Evolutionary conservation across 2,797 vertebrate genomes (phyloP), one percentile per base, ranked within the genome.

Genomic region (Onychomys arenicola): DNA sequence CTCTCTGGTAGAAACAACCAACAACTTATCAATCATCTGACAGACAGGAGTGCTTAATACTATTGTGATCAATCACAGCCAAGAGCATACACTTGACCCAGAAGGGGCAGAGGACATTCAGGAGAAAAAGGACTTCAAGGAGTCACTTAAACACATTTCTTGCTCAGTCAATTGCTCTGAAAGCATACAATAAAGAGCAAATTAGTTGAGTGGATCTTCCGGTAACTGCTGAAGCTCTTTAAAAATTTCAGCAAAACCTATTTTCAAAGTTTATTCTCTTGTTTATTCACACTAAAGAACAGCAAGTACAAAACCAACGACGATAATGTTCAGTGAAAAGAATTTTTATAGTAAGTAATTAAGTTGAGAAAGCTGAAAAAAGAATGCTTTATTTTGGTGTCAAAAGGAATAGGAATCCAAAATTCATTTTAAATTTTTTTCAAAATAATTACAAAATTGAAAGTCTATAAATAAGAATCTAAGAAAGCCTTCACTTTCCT

Each of bases 381-480:
- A 63, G 63, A 95, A 87, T 6, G 5, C 49, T 14, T 93, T 75
- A 82, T 34, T 95, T 94, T 96, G 43, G 61, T 95, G 65, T 89
- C 37, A 85, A 40, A 59, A 94, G 67, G 40, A 78, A 71, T 4
- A 92, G 49, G 55, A 93, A 96, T 76, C 40, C 71, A 77, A 91
- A 95, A 92, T 95, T 94, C 87, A 69, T 82, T 92, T 95, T 95
- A 96, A 59, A 69, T 94, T 98, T 97, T 97, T 92, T 96, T 75
- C n/a, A 88, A 97, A 97, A 97, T 21, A 97, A 97, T 95, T 88
- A 96, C 90, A 90, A 96, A 94, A 97, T 59, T 75, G 40, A 97
- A 98, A 98, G 97, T 97, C 96, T 98, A 90, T 97, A 98, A 98
- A 95, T 92, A 97, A 96, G 88, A 91, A 98, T 93, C 93, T 29